A percentile compares a stretch with the other conserved stretches of the same genome.
Evolutionary conservation across 1,140 invertebrate genomes (phyloP).

Genomic region (Drosophila nigrodunni): DNA sequence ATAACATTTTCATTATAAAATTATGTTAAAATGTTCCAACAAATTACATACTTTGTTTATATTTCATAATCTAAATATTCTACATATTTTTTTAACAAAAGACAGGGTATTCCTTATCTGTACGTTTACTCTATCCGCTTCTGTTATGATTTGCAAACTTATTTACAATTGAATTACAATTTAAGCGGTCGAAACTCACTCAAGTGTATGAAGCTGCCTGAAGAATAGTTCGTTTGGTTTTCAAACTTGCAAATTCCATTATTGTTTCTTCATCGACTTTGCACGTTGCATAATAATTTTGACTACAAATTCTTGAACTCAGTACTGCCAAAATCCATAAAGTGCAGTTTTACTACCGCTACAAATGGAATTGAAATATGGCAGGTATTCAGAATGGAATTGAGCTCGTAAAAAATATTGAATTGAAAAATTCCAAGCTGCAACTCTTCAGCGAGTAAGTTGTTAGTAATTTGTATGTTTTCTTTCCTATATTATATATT

Average conservation of each 20-base stretch:
- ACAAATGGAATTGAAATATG: not conserved
- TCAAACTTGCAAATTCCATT: conserved; percentile 1
- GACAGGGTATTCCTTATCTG: no score
- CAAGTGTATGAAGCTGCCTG: not conserved
- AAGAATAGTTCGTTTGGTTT: conserved; percentile 2
- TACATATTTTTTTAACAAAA: no score
- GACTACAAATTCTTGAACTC: not conserved
- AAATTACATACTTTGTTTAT: not conserved
- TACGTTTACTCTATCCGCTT: no score
- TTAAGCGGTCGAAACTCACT: conserved; percentile 1
- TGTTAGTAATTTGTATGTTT: no score
- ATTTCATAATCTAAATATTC: not conserved
- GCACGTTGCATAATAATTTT: conserved; percentile 7
- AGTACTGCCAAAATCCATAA: conserved; percentile 9
- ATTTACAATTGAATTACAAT: conserved; percentile 32
- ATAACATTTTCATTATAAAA: no score
- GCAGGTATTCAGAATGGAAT: not conserved
- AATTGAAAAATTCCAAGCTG: not conserved
- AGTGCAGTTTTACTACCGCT: conserved; percentile 5
- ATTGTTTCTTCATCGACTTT: conserved; percentile 13
- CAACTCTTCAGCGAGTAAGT: no score
- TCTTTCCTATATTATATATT: no score
- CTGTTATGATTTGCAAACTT: conserved; percentile 4
- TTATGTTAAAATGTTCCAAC: no score
- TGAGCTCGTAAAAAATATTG: conserved; percentile 24